phyloP scores from a whole-genome alignment of 2,888 invertebrate species.

The Branchipolynoe longqiensis region DNA sequence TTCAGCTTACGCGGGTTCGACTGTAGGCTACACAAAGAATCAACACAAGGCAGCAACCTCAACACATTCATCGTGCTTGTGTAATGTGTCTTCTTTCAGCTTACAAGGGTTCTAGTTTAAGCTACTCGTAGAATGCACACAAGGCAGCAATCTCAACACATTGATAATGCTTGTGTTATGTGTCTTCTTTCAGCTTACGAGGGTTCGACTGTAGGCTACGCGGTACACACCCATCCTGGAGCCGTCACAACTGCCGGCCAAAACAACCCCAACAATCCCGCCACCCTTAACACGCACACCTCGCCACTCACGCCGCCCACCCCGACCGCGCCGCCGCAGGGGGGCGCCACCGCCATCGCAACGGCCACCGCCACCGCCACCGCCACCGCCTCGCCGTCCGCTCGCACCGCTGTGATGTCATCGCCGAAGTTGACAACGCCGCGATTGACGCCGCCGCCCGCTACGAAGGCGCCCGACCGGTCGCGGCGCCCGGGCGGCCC shows the following conservation, averaged over 20 bases:
- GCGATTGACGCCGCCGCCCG: background rate
- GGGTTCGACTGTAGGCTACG: constrained; percentile 14
- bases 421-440: background rate
- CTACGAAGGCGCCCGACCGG: background rate
- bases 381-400: background rate
- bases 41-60: no score
- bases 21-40: no score
- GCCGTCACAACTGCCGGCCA: background rate
- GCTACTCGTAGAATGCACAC: background rate
- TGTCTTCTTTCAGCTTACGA: constrained; percentile 35
- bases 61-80: no score
- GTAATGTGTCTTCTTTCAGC: no score
- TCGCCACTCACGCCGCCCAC: background rate
- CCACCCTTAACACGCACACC: background rate
- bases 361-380: background rate
- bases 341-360: background rate
- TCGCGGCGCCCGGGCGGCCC: background rate
- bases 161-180: no score
- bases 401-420: background rate
- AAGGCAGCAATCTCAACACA: background rate
- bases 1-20: no score
- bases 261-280: background rate
- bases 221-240: background rate
- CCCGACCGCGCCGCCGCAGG: background rate
- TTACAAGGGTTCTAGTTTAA: background rate